phyloP scores from a whole-genome alignment of 1,140 invertebrate genomes.

The Rhizoglyphus robini region DNA sequence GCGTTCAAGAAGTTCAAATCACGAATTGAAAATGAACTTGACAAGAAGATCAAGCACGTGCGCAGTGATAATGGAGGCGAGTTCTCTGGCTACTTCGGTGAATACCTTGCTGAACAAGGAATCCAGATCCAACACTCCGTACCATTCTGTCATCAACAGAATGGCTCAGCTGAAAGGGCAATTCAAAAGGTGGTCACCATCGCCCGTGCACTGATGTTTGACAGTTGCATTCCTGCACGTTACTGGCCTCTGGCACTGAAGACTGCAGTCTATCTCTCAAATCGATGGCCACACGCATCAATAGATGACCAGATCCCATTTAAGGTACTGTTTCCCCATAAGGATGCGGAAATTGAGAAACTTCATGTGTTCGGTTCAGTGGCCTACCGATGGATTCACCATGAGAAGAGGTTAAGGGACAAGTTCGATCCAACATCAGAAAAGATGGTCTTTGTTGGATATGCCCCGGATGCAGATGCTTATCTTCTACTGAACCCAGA shows the following conservation, averaged over 20 bases:
- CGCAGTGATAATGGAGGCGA: background rate
- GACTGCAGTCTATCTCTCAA: background rate
- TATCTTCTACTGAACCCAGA: background rate
- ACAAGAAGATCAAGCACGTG: background rate
- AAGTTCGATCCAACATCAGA: background rate
- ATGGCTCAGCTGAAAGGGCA: slow-evolving; percentile 32
- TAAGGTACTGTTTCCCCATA: background rate
- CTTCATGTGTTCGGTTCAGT: background rate
- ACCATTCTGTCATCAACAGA: slow-evolving; percentile 33
- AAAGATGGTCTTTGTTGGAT: background rate
- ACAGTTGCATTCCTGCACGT: background rate
- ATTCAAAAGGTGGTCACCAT: slow-evolving; percentile 31
- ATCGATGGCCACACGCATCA: background rate
- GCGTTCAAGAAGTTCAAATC: background rate
- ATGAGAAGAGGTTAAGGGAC: background rate
- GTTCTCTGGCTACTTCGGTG: background rate
- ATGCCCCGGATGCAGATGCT: background rate
- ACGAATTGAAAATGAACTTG: background rate
- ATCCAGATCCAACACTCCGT: background rate
- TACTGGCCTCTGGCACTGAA: background rate
- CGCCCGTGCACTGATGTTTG: slow-evolving; percentile 18
- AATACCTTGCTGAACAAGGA: background rate
- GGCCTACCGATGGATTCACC: background rate
- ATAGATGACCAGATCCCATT: background rate
- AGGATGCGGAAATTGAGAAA: background rate